Base-by-base conservation (phyloP, 2,113 vertebrate species). In the Halichoerus grypus region DNA sequence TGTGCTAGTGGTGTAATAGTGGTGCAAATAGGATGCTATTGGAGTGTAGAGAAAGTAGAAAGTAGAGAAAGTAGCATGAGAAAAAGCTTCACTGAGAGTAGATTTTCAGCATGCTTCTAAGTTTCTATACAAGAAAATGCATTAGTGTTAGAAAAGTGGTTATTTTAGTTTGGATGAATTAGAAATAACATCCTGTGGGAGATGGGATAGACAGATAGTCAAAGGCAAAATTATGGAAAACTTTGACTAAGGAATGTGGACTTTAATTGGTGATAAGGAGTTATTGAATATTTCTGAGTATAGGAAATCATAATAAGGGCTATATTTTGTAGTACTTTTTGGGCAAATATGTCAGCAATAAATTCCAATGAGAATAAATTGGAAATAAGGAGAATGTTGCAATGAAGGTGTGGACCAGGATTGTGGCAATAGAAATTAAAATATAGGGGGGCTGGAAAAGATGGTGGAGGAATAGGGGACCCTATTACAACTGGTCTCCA, bases 181-280 rank as follows among this genome's bases (percentile, higher is more conserved):
- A 79, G 16, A 61, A 80, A 12, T 72, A 83, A 42, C 6, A 57
- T 84, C 4, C 1, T 84, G 10, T 84, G 22, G n/a, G 79, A 88
- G 21, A 57, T 51, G 49, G 24, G 19, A 46, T 72, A 77, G 26
- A 53, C 7, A 95, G 42, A 57, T 36, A 79, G 9, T 86, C 22
- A 97, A 92, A 81, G 19, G 69, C 8, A 51, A 95, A 89, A 93
- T 91, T 67, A 97, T 92, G 22, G n/a, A 49, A 82, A 82, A 1
- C 5, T 93, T 83, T 96, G 59, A 82, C 51, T 51, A 72, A 93
- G 4, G 13, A 96, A 72, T 91, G 5, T 51, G 13, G 10, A 11
- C 1, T 67, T 80, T 86, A 82, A 82, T 77, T 89, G 80, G 22
- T 77, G 28, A 84, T 67, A 24, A 51, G 36, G 8, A 69, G 24